Conservation (phyloP, 2,888 invertebrate genomes). For the Philonicus albiceps region DNA sequence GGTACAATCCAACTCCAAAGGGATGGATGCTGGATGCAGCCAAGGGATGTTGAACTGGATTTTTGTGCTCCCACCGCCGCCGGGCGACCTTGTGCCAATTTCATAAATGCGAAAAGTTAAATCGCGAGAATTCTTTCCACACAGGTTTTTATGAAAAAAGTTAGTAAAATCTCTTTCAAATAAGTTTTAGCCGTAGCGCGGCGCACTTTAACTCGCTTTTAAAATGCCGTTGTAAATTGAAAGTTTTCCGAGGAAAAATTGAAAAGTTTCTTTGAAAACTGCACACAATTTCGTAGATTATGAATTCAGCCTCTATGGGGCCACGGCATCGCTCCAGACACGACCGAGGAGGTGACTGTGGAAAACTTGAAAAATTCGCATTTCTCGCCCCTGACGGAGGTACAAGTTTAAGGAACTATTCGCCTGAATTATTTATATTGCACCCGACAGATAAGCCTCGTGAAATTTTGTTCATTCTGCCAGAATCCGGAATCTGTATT, state of each 20-base stretch:
- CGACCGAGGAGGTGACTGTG: background rate
- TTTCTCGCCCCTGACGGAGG: constrained; percentile 5
- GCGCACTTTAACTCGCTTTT: constrained; percentile 17
- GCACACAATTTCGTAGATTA: constrained; percentile 30
- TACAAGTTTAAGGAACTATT: constrained; percentile 28
- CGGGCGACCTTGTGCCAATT: constrained; percentile 23
- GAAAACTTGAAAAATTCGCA: background rate
- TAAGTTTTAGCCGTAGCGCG: background rate
- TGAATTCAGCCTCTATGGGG: constrained; percentile 1
- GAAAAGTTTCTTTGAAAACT: constrained; percentile 30
- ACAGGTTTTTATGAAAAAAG: constrained; percentile 36
- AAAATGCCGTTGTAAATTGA: constrained; percentile 30
- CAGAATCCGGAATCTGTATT: background rate
- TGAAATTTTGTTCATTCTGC: background rate
- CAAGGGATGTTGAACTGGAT: background rate
- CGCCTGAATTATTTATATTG: constrained; percentile 27
- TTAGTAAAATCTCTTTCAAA: constrained; percentile 18
- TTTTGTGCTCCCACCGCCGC: background rate
- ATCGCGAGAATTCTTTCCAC: constrained; percentile 15
- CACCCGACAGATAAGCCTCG: background rate
- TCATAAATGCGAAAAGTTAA: constrained; percentile 23
- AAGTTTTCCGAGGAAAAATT: constrained; percentile 22
- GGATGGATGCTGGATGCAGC: background rate
- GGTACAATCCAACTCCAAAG: background rate
- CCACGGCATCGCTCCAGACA: background rate